These are phyloP conservation scores for Drosophila maculinotata DNA, from an alignment of 2,888 invertebrate species.

Conservation along the genomic window DNA sequence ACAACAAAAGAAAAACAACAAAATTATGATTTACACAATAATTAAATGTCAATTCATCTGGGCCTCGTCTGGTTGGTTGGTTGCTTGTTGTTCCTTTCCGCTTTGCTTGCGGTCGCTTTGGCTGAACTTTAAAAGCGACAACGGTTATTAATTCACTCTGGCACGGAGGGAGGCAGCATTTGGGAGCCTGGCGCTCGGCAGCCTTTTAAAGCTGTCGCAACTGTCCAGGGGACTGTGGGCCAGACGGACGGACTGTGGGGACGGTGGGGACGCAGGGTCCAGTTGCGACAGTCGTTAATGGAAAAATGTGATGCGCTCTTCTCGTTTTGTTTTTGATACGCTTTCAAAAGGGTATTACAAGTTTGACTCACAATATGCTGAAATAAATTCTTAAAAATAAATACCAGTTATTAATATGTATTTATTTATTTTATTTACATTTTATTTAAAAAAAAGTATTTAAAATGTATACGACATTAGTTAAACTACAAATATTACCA, in stretches of 20 bases:
- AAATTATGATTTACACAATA: constrained; percentile 74
- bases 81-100: constrained; percentile 10
- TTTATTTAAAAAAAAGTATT: background rate
- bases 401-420: background rate
- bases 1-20: constrained; percentile 31
- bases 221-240: constrained; percentile 9
- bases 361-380: too few relatives aligned
- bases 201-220: constrained; percentile 29
- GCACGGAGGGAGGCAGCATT: constrained; percentile 9
- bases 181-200: constrained; percentile 44
- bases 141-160: constrained; percentile 69
- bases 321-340: constrained; percentile 31
- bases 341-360: background rate
- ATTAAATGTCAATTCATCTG: constrained; percentile 76
- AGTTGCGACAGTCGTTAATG: constrained; percentile 62
- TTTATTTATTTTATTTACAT: background rate
- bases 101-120: constrained; percentile 37
- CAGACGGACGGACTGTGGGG: too few relatives aligned
- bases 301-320: constrained; percentile 57
- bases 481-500: too few relatives aligned
- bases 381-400: too few relatives aligned
- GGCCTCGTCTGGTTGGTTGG: constrained; percentile 27
- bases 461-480: too few relatives aligned
- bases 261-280: constrained; percentile 15
- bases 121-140: constrained; percentile 59